Conservation (phyloP, 2,113 vertebrate genomes). For the Petrocephalus zakoni region DNA sequence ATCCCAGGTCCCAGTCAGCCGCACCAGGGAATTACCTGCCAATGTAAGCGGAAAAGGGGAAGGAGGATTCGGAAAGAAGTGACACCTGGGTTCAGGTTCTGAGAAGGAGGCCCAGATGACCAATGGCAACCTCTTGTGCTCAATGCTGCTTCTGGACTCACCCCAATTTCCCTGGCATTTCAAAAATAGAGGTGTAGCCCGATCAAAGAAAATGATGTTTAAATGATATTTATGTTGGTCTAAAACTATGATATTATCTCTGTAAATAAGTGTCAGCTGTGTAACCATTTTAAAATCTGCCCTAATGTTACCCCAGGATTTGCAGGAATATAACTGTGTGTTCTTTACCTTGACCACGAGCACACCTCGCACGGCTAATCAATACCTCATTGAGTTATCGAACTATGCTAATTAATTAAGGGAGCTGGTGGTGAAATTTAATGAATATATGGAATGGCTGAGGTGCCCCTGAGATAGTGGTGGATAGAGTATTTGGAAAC, state of each 20-base stretch:
- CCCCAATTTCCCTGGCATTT: not conserved
- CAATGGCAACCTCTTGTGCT: not conserved
- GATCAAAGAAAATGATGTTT: not conserved
- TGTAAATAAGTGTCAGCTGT: not conserved
- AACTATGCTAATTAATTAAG: not conserved
- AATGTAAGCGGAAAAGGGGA: not conserved
- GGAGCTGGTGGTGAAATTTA: not conserved
- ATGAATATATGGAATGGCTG: not conserved
- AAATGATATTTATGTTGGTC: not conserved
- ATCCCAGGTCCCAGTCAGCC: not conserved
- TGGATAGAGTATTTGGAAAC: not conserved
- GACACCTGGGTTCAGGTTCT: not conserved
- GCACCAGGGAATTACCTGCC: not conserved
- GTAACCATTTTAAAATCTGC: not conserved
- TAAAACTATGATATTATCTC: not conserved
- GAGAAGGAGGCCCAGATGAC: not conserved
- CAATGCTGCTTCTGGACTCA: not conserved
- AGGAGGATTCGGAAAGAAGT: not conserved
- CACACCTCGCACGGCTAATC: not conserved
- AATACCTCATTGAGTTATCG: not conserved
- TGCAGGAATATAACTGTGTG: not conserved
- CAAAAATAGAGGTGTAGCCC: not conserved
- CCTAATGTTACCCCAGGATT: not conserved
- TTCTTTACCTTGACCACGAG: not conserved
- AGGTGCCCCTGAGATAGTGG: not conserved